phyloP scores from a whole-genome alignment of 2,888 invertebrate species.

The Heterodera filipjevi region DNA sequence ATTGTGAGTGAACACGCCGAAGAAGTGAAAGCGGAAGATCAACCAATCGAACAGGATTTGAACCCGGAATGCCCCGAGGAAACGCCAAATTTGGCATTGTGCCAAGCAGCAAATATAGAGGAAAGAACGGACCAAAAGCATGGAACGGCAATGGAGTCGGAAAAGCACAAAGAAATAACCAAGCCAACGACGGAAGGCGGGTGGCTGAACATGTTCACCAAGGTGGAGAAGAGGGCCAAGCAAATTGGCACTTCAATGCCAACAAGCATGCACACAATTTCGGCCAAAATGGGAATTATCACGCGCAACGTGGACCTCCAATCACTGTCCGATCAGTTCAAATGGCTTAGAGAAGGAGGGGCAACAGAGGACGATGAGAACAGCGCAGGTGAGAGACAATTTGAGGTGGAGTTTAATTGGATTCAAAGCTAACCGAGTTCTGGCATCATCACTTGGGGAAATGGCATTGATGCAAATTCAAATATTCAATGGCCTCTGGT shows the following conservation, averaged over 20 bases:
- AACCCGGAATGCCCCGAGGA: neutral
- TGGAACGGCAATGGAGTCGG: neutral
- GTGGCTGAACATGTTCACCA: neutral
- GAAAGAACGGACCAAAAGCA: neutral
- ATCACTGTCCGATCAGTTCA: neutral
- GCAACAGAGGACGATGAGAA: neutral
- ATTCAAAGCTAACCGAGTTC: too few species aligned
- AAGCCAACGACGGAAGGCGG: neutral
- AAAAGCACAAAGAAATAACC: neutral
- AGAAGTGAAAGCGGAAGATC: neutral
- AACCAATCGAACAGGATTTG: neutral
- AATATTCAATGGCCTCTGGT: too few species aligned
- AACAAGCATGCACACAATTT: neutral
- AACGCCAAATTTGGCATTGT: neutral
- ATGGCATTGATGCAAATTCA: too few species aligned
- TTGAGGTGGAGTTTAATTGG: too few species aligned
- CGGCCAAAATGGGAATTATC: neutral
- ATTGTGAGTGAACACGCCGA: neutral
- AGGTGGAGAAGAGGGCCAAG: neutral
- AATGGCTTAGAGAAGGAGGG: neutral
- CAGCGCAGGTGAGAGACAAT: too few species aligned
- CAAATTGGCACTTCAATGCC: slow-evolving; percentile 8
- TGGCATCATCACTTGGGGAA: too few species aligned
- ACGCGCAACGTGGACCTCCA: slow-evolving; percentile 5
- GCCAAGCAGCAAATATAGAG: neutral